Percentiles rank a stretch among this genome's conserved stretches.
These are phyloP conservation scores for Melanophora roralis DNA, from an alignment of 2,888 invertebrate species.

Conservation along the genomic window DNA sequence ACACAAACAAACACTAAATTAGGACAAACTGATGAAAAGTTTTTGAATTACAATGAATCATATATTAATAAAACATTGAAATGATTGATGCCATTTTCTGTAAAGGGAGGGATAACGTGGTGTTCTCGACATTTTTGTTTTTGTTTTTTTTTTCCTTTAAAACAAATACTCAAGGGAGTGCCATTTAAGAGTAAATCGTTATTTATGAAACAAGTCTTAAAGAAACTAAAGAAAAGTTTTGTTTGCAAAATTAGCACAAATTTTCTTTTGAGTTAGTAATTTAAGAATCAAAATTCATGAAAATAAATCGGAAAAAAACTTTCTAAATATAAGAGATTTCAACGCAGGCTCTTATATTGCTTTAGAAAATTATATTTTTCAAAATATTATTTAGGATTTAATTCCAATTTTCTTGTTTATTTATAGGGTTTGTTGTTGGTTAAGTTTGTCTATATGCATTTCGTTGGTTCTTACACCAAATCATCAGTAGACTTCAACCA, in stretches of 20 bases:
- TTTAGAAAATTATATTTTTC: too few species aligned
- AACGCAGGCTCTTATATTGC: too few species aligned
- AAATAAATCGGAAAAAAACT: too few species aligned
- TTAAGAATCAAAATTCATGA: too few species aligned
- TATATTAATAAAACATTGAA: slow-evolving; percentile 22
- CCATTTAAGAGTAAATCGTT: background rate
- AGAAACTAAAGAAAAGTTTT: background rate
- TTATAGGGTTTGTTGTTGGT: too few species aligned
- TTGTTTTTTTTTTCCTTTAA: background rate
- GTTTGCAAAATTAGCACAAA: slow-evolving; percentile 1
- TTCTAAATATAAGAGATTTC: too few species aligned
- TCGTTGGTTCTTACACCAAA: too few species aligned
- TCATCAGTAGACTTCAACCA: too few species aligned
- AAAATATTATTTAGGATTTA: too few species aligned
- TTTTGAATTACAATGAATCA: slow-evolving; percentile 28
- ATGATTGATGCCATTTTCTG: slow-evolving; percentile 31
- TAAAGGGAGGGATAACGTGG: background rate
- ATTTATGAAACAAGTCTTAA: background rate
- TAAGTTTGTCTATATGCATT: too few species aligned
- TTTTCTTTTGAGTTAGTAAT: background rate
- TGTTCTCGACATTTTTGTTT: background rate
- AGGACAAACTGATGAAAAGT: slow-evolving; percentile 16
- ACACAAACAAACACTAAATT: slow-evolving; percentile 1
- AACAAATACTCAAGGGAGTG: background rate
- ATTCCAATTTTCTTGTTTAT: too few species aligned